phyloP scores from a whole-genome alignment of 2,888 invertebrate species.

The Drosophila ustulata region DNA sequence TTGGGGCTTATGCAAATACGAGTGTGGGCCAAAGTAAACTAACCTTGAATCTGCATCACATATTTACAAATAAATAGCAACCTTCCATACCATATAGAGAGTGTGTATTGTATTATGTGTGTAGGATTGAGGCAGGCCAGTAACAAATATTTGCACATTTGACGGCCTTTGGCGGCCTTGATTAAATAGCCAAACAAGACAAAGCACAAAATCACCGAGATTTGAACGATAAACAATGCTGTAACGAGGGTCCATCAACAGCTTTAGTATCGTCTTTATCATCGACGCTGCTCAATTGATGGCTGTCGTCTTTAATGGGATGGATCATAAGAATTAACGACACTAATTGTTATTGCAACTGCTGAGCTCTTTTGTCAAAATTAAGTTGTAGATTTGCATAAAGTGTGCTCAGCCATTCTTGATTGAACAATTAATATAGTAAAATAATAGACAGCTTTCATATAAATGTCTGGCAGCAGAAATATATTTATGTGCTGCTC shows the following conservation, averaged over 20 bases:
- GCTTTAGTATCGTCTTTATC: not conserved
- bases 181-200: constrained; percentile 65
- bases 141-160: constrained; percentile 65
- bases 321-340: no score
- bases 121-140: constrained; percentile 20
- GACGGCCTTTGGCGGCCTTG: constrained; percentile 61
- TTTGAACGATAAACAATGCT: constrained; percentile 38
- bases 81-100: constrained; percentile 9
- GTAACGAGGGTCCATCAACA: constrained; percentile 14
- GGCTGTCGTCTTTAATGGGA: not conserved
- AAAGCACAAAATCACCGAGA: constrained; percentile 41
- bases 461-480: no score
- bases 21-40: constrained; percentile 12
- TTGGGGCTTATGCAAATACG: constrained; percentile 53
- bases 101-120: constrained; percentile 15
- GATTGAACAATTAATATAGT: no score
- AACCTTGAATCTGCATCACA: constrained; percentile 39
- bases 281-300: not conserved
- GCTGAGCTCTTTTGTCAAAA: no score
- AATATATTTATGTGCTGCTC: no score
- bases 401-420: no score
- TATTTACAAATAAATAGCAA: constrained; percentile 10
- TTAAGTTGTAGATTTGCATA: no score
- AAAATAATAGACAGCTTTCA: no score
- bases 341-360: no score